Evolutionary conservation across 2,888 invertebrate species (phyloP).

Genomic region (Epirrita christyi): DNA sequence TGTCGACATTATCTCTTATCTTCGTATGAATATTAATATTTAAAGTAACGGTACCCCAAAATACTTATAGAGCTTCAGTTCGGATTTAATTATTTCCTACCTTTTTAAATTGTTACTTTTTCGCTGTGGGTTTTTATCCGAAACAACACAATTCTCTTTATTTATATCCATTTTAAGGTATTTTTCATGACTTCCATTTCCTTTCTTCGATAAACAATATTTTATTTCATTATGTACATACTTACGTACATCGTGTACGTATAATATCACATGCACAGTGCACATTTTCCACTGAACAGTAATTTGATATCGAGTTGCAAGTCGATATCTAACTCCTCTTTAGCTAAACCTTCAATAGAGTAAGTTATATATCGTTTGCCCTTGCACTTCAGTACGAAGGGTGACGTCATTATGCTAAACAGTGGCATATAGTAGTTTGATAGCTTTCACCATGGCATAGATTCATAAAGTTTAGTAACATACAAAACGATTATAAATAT

Average conservation of each 20-base stretch:
- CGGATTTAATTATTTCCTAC: background rate
- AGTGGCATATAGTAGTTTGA: too few relatives aligned
- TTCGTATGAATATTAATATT: background rate
- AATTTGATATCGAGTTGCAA: conserved; percentile 13
- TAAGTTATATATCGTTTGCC: background rate
- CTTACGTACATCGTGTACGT: too few relatives aligned
- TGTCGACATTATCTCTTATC: background rate
- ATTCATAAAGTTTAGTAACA: background rate
- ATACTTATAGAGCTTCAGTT: background rate
- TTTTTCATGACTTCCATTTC: background rate
- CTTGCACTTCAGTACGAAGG: conserved; percentile 12
- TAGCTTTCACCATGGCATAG: too few relatives aligned
- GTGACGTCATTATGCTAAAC: conserved; percentile 3
- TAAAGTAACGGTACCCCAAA: background rate
- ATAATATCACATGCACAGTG: background rate
- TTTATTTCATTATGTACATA: background rate
- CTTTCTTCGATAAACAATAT: background rate
- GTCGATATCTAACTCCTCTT: conserved; percentile 4
- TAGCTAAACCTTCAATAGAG: too few relatives aligned
- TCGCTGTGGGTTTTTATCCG: too few relatives aligned
- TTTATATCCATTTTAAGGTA: background rate
- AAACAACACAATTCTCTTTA: background rate
- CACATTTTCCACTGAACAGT: conserved; percentile 6
- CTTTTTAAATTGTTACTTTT: background rate
- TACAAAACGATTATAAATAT: background rate